A percentile compares a stretch with the other conserved stretches of the same genome.
Evolutionary conservation across 2,113 vertebrate species (phyloP).

Genomic region (Eulemur macaco): DNA sequence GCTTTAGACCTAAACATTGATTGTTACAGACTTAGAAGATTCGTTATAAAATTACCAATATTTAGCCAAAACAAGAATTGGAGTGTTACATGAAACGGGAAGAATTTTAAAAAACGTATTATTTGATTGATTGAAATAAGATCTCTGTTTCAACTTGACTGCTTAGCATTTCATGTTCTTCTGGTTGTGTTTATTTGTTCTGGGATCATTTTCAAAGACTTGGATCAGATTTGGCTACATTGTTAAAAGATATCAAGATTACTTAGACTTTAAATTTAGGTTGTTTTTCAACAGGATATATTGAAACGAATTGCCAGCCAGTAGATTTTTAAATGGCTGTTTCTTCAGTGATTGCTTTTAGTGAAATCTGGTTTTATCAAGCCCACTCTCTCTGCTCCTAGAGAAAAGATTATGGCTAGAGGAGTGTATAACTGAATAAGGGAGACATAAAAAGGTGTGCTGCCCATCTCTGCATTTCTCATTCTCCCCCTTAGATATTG

Average conservation of each 20-base stretch:
- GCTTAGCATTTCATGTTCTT: slow-evolving; percentile 17
- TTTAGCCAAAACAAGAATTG: slow-evolving; percentile 13
- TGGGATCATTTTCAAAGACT: slow-evolving; percentile 59
- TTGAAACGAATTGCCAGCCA: neutral
- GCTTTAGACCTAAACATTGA: neutral
- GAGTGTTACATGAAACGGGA: slow-evolving; percentile 41
- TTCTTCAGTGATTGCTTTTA: neutral
- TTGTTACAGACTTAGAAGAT: neutral
- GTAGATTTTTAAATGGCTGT: neutral
- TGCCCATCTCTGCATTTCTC: neutral
- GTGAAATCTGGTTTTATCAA: neutral
- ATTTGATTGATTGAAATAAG: slow-evolving; percentile 19
- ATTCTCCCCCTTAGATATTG: neutral
- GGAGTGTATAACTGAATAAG: neutral
- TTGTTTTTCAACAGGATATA: slow-evolving; percentile 40
- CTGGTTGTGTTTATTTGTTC: slow-evolving; percentile 61
- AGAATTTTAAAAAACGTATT: slow-evolving; percentile 6
- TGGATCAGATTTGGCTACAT: slow-evolving; percentile 1
- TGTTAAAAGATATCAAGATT: slow-evolving; percentile 39
- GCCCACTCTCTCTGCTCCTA: neutral
- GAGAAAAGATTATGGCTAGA: neutral
- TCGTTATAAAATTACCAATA: neutral
- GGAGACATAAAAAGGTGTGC: neutral
- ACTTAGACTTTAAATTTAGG: slow-evolving; percentile 13
- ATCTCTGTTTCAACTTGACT: slow-evolving; percentile 13